These are phyloP conservation scores for Bombus waltoni DNA, from an alignment of 1,140 invertebrate species.

Conservation along the genomic window DNA sequence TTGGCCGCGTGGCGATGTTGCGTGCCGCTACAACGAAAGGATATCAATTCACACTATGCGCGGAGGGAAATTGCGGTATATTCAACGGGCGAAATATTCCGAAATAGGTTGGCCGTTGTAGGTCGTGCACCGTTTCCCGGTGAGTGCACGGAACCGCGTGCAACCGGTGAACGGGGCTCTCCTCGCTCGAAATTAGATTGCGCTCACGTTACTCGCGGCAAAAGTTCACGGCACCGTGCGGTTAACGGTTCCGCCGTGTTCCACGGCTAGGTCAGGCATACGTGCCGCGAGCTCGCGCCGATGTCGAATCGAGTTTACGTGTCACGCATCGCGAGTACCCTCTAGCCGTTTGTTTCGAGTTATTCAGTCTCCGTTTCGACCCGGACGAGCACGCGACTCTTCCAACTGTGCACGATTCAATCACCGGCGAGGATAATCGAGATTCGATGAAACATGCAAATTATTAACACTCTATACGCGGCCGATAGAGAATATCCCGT, in stretches of 20 bases:
- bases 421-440: neutral
- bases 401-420: neutral
- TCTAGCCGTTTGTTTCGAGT: constrained; percentile 17
- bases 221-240: constrained; percentile 55
- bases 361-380: constrained; percentile 27
- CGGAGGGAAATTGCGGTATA: constrained; percentile 18
- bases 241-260: constrained; percentile 52
- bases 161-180: constrained; percentile 32
- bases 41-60: constrained; percentile 16
- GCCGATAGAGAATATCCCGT: no score
- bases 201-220: constrained; percentile 54
- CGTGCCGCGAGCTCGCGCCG: constrained; percentile 25
- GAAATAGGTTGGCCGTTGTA: constrained; percentile 46
- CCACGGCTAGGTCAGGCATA: constrained; percentile 48
- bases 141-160: constrained; percentile 3
- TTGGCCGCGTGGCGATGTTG: neutral
- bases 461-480: no score
- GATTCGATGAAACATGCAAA: neutral
- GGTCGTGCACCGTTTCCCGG: neutral
- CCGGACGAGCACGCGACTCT: constrained; percentile 8
- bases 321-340: constrained; percentile 48
- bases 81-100: constrained; percentile 25
- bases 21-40: neutral
- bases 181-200: constrained; percentile 45
- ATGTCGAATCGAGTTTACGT: constrained; percentile 50